Evolutionary conservation across 2,888 invertebrate species (phyloP).

Genomic region (Caenorhabditis sp.): DNA sequence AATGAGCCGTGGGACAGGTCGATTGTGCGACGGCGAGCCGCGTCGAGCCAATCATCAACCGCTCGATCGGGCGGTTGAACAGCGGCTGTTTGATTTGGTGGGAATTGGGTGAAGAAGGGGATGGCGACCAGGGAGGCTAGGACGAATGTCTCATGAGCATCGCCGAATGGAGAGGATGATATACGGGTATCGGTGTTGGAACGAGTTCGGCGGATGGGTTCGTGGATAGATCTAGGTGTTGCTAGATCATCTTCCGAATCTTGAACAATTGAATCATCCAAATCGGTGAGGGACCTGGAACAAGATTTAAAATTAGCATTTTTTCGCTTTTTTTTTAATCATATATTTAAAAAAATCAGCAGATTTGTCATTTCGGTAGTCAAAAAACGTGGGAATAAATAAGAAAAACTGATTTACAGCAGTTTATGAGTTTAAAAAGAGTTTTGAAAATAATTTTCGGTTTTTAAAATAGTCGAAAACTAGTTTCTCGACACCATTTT

Average conservation of each 20-base stretch:
- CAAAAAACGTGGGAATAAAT: too few relatives aligned
- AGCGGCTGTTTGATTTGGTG: conserved; percentile 20
- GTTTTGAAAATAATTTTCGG: too few relatives aligned
- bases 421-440: too few relatives aligned
- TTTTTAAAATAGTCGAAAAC: too few relatives aligned
- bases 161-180: conserved; percentile 26
- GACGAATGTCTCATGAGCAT: conserved; percentile 38
- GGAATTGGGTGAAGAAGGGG: conserved; percentile 38
- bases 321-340: not conserved
- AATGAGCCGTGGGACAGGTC: conserved; percentile 17
- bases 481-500: too few relatives aligned
- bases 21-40: not conserved
- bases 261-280: conserved; percentile 19
- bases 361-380: too few relatives aligned
- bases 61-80: conserved; percentile 29
- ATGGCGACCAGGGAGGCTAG: conserved; percentile 34
- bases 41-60: conserved; percentile 27
- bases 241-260: conserved; percentile 14
- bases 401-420: too few relatives aligned
- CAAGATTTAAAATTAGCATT: too few relatives aligned
- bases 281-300: conserved; percentile 4
- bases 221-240: too few relatives aligned
- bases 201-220: conserved; percentile 1
- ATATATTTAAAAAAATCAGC: too few relatives aligned
- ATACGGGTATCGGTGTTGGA: not conserved